phyloP scores from a whole-genome alignment of 2,797 vertebrate species.

The Columba guinea region DNA sequence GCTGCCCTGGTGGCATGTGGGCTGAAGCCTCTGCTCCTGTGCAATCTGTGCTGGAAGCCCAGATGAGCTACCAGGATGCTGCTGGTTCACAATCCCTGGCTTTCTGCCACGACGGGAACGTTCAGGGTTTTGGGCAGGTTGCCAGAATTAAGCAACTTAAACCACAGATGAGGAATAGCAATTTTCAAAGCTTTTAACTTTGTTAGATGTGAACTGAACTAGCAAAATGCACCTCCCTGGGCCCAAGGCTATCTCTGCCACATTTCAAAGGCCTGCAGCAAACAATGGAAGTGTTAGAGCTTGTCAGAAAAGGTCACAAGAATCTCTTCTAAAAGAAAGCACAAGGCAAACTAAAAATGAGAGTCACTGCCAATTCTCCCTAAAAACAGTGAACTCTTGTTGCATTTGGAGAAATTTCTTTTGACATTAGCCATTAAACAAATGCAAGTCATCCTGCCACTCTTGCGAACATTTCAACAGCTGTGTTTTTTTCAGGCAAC shows the following conservation, averaged over 20 bases:
- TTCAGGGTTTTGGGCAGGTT: conserved; percentile 54
- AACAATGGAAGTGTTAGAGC: conserved; percentile 70
- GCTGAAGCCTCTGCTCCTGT: background rate
- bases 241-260: conserved; percentile 69
- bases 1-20: background rate
- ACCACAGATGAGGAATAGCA: conserved; percentile 67
- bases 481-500: background rate
- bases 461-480: conserved; percentile 17
- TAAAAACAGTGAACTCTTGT: conserved; percentile 54
- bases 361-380: conserved; percentile 46
- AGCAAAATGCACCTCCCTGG: conserved; percentile 65
- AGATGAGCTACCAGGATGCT: conserved; percentile 39
- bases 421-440: conserved; percentile 12
- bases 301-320: conserved; percentile 66
- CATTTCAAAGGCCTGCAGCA: conserved; percentile 71
- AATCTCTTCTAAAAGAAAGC: conserved; percentile 57
- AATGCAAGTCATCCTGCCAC: conserved; percentile 17
- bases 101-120: conserved; percentile 37
- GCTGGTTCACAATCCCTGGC: conserved; percentile 41
- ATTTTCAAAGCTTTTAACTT: conserved; percentile 73
- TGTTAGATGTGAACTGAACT: conserved; percentile 66
- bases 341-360: conserved; percentile 42
- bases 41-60: conserved; percentile 6
- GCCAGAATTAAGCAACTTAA: conserved; percentile 68
- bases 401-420: conserved; percentile 44